These are phyloP conservation scores for Acanthosepion lycidas DNA, from an alignment of 2,888 invertebrate species.

Conservation along the genomic window DNA sequence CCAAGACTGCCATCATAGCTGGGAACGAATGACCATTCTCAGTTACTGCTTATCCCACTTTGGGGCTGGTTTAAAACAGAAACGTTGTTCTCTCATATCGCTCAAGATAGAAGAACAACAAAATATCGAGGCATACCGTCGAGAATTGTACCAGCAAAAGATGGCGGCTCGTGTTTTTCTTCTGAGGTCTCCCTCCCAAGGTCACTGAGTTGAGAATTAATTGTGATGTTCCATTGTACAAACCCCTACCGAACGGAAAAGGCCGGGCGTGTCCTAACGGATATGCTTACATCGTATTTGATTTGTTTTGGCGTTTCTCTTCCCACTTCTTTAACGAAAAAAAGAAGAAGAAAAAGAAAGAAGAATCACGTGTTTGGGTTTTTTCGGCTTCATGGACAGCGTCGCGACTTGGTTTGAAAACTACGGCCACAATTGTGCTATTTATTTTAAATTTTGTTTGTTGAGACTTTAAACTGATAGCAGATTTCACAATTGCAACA, in stretches of 20 bases:
- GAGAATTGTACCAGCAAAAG: neutral
- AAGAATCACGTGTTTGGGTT: neutral
- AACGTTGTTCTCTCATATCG: neutral
- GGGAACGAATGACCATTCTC: neutral
- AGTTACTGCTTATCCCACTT: neutral
- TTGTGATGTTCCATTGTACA: neutral
- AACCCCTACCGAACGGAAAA: neutral
- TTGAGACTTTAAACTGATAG: neutral
- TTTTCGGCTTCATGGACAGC: neutral
- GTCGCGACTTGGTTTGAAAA: neutral
- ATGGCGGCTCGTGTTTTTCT: neutral
- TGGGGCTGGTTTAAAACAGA: neutral
- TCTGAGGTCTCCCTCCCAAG: neutral
- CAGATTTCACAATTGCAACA: neutral
- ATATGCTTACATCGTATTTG: conserved; percentile 21
- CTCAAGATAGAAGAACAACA: neutral
- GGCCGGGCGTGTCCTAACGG: neutral
- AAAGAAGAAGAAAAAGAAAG: neutral
- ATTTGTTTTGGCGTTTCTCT: neutral
- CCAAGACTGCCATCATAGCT: neutral
- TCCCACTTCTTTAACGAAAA: neutral
- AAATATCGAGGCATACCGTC: neutral
- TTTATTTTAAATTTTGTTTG: neutral
- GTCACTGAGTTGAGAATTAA: conserved; percentile 33
- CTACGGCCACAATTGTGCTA: neutral